Conservation (phyloP, 2,113 vertebrate genomes). For the Hepsetus odoe region DNA sequence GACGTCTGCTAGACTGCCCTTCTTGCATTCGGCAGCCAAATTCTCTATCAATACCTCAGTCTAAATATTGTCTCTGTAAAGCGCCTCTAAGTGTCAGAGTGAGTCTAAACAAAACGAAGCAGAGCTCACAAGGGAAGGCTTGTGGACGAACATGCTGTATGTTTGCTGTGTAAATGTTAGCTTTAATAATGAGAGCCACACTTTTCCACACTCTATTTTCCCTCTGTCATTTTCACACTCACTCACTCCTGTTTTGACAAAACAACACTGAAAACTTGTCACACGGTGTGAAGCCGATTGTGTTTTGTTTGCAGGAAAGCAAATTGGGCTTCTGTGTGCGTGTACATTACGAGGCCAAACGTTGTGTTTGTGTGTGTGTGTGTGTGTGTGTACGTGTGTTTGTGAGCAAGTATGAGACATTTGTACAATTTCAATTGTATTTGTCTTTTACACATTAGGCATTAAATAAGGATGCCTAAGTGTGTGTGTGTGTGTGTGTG, state of each 20-base stretch:
- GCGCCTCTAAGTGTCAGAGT: conserved; percentile 54
- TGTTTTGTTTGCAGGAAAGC: conserved; percentile 5
- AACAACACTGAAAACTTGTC: conserved; percentile 48
- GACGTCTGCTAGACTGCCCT: conserved; percentile 27
- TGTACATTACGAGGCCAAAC: neutral
- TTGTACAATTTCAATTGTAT: neutral
- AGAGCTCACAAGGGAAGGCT: conserved; percentile 60
- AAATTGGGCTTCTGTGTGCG: neutral
- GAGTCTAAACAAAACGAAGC: conserved; percentile 62
- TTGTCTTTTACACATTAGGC: neutral
- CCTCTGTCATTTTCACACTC: conserved; percentile 41
- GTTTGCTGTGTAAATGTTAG: conserved; percentile 68
- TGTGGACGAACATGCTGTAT: conserved; percentile 63
- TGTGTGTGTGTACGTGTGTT: conserved; percentile 54
- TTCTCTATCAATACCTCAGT: conserved; percentile 65
- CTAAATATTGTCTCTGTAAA: conserved; percentile 69
- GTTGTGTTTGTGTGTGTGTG: conserved; percentile 4
- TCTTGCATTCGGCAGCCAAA: conserved; percentile 56
- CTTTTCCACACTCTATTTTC: conserved; percentile 48
- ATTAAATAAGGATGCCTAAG: neutral
- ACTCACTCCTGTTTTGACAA: conserved; percentile 56
- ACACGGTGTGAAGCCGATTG: conserved; percentile 2
- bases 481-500: too few species aligned
- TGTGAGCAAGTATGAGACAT: conserved; percentile 28
- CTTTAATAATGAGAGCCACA: conserved; percentile 66